Evolutionary conservation across 2,888 invertebrate genomes (phyloP), one percentile per base, ranked within the genome.

Genomic region (Petrophora chlorosata): DNA sequence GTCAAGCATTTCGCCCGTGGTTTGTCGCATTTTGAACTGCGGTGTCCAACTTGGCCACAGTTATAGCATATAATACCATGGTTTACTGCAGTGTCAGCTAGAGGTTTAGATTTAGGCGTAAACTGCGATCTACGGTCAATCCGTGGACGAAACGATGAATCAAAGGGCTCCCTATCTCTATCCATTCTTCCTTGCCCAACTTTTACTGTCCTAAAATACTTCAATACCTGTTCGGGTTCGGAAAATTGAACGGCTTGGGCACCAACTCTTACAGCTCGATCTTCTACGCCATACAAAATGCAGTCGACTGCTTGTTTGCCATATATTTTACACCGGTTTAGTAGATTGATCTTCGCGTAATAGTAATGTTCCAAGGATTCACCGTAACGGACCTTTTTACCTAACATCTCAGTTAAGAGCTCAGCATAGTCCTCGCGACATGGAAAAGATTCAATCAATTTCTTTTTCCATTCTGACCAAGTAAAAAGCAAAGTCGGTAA

Each of bases 401-500:
- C 9, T 1, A 60, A 29, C 60, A 60, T 61, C 8, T 55, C 53
- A 0, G 54, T 53, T 7, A 57, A 19, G 5, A 57, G 34, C 16
- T 59, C 56, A 0, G 57, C 63, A 14, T 58, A 61, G 33, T 63
- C 36, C 9, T 63, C 50, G 0, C 25, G 13, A 29, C 23, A 15
- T 0, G 62, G 60, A 26, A 63, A 63, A 3, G 60, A 49, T 28
- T 57, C 54, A 1, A 38, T 4, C 1, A 62, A 22, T 34, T 55
- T 59, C 0, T 4, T 40, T 26, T 62, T 59, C 59, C 59, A 61
- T 38, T 64, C 53, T 0, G 10, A 0, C 59, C 59, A 61, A n/a
- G 47, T 46, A 38, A 23, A 26, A 7, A 42, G 4, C 5, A 63
- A 1, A 8, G 54, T 29, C 8, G 59, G 51, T n/a, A 61, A 28